Conservation (phyloP, 1,140 invertebrate species). For the Drosophila carrolli region DNA sequence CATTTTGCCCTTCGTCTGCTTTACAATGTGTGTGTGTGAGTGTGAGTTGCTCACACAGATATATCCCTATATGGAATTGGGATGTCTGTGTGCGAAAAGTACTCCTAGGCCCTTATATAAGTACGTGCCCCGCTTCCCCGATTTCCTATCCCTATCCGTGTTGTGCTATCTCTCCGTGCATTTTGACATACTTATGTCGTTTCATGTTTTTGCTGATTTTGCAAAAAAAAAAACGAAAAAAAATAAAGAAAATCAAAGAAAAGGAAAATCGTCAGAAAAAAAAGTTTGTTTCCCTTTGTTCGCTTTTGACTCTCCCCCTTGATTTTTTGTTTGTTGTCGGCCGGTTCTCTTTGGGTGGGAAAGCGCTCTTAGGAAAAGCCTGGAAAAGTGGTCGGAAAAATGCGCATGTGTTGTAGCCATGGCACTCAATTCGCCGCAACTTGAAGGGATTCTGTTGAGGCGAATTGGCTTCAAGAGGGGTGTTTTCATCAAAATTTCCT, state of each 20-base stretch:
- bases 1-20: slow-evolving; percentile 67
- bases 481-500: slow-evolving; percentile 7
- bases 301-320: slow-evolving; percentile 35
- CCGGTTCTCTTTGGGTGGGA: slow-evolving; percentile 53
- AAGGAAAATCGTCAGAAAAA: slow-evolving; percentile 34
- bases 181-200: slow-evolving; percentile 84
- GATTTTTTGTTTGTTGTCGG: slow-evolving; percentile 41
- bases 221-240: slow-evolving; percentile 41
- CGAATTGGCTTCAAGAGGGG: slow-evolving; percentile 50
- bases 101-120: slow-evolving; percentile 79
- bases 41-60: slow-evolving; percentile 26
- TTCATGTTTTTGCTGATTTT: slow-evolving; percentile 82
- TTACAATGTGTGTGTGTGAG: slow-evolving; percentile 40
- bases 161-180: slow-evolving; percentile 73
- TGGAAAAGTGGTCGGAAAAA: slow-evolving; percentile 50
- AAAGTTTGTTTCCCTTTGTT: slow-evolving; percentile 45
- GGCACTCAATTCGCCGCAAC: slow-evolving; percentile 57
- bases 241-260: slow-evolving; percentile 1
- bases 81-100: slow-evolving; percentile 52
- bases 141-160: slow-evolving; percentile 26
- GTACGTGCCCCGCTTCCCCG: slow-evolving; percentile 60
- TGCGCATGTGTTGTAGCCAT: slow-evolving; percentile 72
- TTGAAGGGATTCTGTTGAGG: slow-evolving; percentile 25
- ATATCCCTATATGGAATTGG: slow-evolving; percentile 37
- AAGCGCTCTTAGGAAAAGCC: slow-evolving; percentile 57